Evolutionary conservation across 1,140 invertebrate species (phyloP).

Genomic region (Gyrodactylus bullatarudis): DNA sequence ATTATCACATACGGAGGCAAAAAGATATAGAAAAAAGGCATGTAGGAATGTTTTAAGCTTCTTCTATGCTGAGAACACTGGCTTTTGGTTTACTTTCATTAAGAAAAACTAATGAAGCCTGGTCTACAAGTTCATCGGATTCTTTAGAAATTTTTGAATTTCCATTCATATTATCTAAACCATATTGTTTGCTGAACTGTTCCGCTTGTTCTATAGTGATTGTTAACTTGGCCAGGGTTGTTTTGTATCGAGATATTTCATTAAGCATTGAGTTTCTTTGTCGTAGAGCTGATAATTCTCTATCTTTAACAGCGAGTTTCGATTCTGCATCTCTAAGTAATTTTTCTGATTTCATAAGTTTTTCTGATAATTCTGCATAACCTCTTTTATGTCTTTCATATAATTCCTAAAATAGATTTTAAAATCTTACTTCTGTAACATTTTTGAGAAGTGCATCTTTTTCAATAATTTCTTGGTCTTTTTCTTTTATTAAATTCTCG

Average conservation of each 20-base stretch:
- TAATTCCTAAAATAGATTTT: too few species aligned
- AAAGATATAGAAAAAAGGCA: too few species aligned
- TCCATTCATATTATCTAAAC: neutral
- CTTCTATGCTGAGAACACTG: too few species aligned
- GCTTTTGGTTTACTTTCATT: too few species aligned
- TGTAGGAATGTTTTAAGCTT: too few species aligned
- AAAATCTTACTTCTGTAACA: neutral
- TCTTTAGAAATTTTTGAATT: neutral
- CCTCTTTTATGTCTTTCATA: neutral
- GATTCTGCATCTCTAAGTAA: neutral
- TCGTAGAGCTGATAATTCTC: neutral
- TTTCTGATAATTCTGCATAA: neutral
- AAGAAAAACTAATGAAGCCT: neutral
- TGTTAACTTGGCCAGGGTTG: neutral
- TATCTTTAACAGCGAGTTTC: neutral
- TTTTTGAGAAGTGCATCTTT: neutral
- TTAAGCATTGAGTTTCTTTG: neutral
- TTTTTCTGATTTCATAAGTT: neutral
- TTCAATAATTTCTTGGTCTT: neutral
- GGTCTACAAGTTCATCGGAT: neutral
- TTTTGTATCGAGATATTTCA: neutral
- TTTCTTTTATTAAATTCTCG: neutral
- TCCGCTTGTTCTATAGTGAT: slow-evolving; percentile 1
- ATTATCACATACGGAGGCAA: too few species aligned
- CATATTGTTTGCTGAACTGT: neutral